Evolutionary conservation across 2,797 vertebrate genomes (phyloP), one percentile per base, ranked within the genome.

Genomic region (Smutsia gigantea): DNA sequence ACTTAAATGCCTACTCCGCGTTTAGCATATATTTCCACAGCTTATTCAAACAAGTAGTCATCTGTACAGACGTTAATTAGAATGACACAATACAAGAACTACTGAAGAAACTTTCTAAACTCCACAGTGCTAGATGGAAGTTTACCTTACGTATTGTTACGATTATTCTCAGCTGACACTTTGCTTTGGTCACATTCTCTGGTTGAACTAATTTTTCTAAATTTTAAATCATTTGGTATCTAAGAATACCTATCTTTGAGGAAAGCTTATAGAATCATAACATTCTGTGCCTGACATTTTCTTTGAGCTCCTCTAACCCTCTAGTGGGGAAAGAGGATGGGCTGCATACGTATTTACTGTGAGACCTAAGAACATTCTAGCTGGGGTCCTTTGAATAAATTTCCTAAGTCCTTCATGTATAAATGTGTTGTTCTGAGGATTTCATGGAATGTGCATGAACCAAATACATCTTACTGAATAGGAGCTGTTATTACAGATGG

Each of bases 181-280:
- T 81, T 89, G 7, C 37, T 59, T 87, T 87, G 79, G 29, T 88
- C 25, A 86, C 17, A 72, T 72, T 14, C 23, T 72, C 72, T 66
- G 89, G 31, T 55, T 88, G 49, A 93, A 75, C 29, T 81, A 46
- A 55, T 72, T 71, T 75, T 78, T 66, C 34, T 37, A 51, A 90
- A 66, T 94, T 94, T 96, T 77, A 82, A 90, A 87, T 94, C 93
- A 19, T 23, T 51, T 17, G 25, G 17, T 69, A 69, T 19, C 4
- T 29, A 37, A 66, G 53, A 68, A 42, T 4, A 49, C 63, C 29
- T 81, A 13, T 34, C 39, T 81, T 42, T 64, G 37, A 31, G 69
- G 5, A 83, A 91, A 79, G 29, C 59, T 97, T 83, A 57, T 49
- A 82, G 89, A 88, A 78, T 82, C 42, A 14, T 78, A 37, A n/a